Base-by-base conservation (phyloP, 2,888 invertebrate species). In the Conops quadrifasciatus region DNA sequence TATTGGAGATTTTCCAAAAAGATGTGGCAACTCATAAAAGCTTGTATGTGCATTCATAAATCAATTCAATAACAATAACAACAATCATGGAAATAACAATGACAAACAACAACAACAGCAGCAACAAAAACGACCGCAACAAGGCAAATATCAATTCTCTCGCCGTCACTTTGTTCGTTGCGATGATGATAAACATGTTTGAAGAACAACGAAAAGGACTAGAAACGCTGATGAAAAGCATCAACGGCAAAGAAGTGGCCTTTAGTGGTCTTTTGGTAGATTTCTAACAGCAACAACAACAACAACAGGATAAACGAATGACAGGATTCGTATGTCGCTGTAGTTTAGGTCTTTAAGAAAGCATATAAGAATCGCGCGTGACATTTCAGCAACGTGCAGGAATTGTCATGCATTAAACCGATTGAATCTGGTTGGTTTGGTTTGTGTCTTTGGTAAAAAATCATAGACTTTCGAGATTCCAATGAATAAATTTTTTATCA, bases 241-340 rank as follows among this genome's bases (percentile, higher is more conserved):
- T 49, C 36, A 28, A 49, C 26, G n/a, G 24, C 21, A 47, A 19
- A 60, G 11, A 24, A 21, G n/a, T 36, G 21, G 43, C 51, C 21
- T 53, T 36, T 7, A 60, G 68, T 62, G 68, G 68, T 68, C 51
- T 36, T 67, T 36, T 56, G 58, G 45, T 67, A 58, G 58, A 67
- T 67, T 67, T 67, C 43, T 36, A 28, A 58, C 26, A 28, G 26
- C 58, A 58, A 28, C 58, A 58, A 58, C 58, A 28, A n/a, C 21
- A 21, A 15, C 11, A 58, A 16, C 58, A 58, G 16, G 3, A 28
- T 21, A 53, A 53, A 21, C 53, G 24, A 53, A 4, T 53, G 53
- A 53, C 53, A 21, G 19, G 53, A 53, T 21, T 53, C 53, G 19
- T 21, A 53, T 53, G 53, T 24, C 24, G 11, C 5, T 36, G 36